phyloP scores from a whole-genome alignment of 2,888 invertebrate species.

The Pegoplata infirma region DNA sequence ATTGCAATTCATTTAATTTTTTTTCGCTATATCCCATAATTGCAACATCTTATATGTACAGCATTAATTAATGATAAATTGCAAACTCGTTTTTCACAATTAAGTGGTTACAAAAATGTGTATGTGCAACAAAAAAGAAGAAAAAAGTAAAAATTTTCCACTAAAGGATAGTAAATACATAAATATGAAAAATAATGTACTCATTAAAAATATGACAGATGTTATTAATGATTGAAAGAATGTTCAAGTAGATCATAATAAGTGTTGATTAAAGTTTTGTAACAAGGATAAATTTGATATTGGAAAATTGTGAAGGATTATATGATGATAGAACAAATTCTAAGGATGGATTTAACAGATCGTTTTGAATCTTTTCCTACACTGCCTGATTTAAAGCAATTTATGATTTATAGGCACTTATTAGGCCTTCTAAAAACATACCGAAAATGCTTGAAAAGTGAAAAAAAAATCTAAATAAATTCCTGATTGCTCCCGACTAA shows the following conservation, averaged over 20 bases:
- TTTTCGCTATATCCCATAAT: conserved; percentile 37
- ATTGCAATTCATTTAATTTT: conserved; percentile 29
- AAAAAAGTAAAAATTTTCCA: too few species aligned
- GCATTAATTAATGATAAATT: conserved; percentile 55
- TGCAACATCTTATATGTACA: conserved; percentile 34
- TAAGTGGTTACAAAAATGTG: conserved; percentile 33
- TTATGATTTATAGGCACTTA: too few species aligned
- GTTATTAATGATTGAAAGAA: background rate
- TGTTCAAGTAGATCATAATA: background rate
- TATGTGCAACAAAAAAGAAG: conserved; percentile 10
- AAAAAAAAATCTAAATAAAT: too few species aligned
- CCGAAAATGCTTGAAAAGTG: too few species aligned
- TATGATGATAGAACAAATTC: too few species aligned
- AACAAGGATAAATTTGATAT: background rate
- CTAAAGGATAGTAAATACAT: conserved; percentile 31
- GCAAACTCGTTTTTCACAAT: conserved; percentile 41
- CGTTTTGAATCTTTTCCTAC: too few species aligned
- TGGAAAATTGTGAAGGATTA: background rate
- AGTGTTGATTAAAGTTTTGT: background rate
- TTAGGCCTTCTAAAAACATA: too few species aligned
- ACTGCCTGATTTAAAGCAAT: too few species aligned
- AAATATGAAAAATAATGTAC: background rate
- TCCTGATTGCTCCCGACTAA: too few species aligned
- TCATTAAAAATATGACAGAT: conserved; percentile 20
- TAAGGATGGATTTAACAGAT: too few species aligned